Percentiles rank a stretch among this genome's conserved stretches.
Evolutionary conservation across 2,888 invertebrate genomes (phyloP).

Genomic region (Coremacera marginata): DNA sequence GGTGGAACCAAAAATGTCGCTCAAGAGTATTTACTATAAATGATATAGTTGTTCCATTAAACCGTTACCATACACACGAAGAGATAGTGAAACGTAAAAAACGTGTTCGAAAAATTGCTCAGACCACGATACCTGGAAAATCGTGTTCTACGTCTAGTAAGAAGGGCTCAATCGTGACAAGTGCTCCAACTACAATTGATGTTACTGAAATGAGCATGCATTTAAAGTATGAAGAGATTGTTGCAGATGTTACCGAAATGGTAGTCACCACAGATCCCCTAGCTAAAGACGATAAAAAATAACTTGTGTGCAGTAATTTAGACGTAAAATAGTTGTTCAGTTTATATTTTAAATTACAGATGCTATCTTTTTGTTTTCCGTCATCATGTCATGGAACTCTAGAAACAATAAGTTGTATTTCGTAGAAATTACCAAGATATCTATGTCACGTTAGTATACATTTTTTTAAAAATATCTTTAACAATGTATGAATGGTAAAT

Average conservation of each 20-base stretch:
- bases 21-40: slow-evolving; percentile 68
- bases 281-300: slow-evolving; percentile 19
- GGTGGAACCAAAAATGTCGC: slow-evolving; percentile 70
- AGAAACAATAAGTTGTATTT: neutral
- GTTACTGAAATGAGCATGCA: slow-evolving; percentile 61
- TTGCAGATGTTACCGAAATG: slow-evolving; percentile 66
- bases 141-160: slow-evolving; percentile 9
- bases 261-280: slow-evolving; percentile 47
- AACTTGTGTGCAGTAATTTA: slow-evolving; percentile 1
- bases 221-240: slow-evolving; percentile 67
- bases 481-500: too few species aligned
- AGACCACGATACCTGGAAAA: slow-evolving; percentile 24
- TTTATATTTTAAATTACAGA: neutral
- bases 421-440: too few species aligned
- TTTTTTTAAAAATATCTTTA: too few species aligned
- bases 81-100: slow-evolving; percentile 69
- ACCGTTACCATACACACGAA: slow-evolving; percentile 69
- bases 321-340: neutral
- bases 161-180: slow-evolving; percentile 6
- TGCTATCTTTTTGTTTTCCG: neutral
- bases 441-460: too few species aligned
- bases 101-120: slow-evolving; percentile 60
- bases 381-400: neutral
- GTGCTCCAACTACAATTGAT: slow-evolving; percentile 40
- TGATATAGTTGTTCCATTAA: slow-evolving; percentile 66